Conservation (phyloP, 2,888 invertebrate species). For the Rhagonycha fulva region DNA sequence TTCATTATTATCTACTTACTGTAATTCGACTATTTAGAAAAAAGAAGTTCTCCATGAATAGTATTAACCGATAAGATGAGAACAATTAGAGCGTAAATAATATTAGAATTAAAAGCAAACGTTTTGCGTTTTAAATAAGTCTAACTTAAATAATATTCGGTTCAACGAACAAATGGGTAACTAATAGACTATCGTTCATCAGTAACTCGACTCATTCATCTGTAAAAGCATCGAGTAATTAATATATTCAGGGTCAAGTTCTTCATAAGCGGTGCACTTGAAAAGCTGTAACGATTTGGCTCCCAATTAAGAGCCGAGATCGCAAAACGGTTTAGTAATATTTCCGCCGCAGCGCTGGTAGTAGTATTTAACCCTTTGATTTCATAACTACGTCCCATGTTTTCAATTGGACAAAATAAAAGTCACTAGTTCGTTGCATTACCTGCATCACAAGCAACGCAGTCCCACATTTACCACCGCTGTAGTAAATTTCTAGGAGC, state of each 20-base stretch:
- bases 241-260: background rate
- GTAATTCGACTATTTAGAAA: background rate
- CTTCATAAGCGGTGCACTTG: background rate
- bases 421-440: no score
- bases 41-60: background rate
- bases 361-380: background rate
- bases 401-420: no score
- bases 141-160: background rate
- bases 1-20: background rate
- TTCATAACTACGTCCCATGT: no score
- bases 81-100: background rate
- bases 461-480: no score
- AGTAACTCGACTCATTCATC: background rate
- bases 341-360: background rate
- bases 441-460: no score
- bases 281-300: background rate
- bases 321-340: background rate
- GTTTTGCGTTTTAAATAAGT: background rate
- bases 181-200: background rate
- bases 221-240: background rate
- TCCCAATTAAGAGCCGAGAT: background rate
- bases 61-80: background rate
- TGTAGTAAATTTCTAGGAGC: no score
- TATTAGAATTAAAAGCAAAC: background rate
- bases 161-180: background rate